A percentile compares a stretch with the other conserved stretches of the same genome.
These are phyloP conservation scores for Drosophila sucinea DNA, from an alignment of 1,140 invertebrate genomes.

Conservation along the genomic window DNA sequence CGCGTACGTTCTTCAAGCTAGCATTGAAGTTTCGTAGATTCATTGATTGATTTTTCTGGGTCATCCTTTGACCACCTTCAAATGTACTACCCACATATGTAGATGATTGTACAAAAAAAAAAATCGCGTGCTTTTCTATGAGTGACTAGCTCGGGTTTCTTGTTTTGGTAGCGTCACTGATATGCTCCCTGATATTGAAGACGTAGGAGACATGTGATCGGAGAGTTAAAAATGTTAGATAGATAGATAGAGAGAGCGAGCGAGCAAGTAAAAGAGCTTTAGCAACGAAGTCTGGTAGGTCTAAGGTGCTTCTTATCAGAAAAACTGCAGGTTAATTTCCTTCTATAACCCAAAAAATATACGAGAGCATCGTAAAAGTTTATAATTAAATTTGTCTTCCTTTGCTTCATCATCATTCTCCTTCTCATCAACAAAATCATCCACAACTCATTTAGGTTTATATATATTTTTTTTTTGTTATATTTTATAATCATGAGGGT, in stretches of 20 bases:
- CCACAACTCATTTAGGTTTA: constrained; percentile 43
- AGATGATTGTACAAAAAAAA: background rate
- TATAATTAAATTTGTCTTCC: constrained; percentile 54
- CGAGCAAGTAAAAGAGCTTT: constrained; percentile 27
- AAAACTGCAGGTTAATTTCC: constrained; percentile 5
- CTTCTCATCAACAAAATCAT: constrained; percentile 42
- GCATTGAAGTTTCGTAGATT: no score
- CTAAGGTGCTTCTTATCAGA: background rate
- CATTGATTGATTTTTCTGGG: no score
- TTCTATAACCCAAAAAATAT: constrained; percentile 6
- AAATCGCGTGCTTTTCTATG: background rate
- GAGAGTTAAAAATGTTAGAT: constrained; percentile 33
- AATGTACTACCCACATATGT: no score
- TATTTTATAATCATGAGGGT: constrained; percentile 62
- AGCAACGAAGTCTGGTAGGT: background rate
- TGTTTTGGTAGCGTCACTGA: background rate
- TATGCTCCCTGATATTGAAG: constrained; percentile 9
- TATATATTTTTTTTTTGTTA: constrained; percentile 35
- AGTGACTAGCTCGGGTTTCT: background rate
- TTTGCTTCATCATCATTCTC: constrained; percentile 18
- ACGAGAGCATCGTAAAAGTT: constrained; percentile 38
- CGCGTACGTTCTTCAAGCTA: no score
- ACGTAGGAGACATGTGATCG: constrained; percentile 57
- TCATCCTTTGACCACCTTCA: no score
- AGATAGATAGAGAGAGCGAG: constrained; percentile 21